Conservation (phyloP, 2,797 vertebrate species). For the Premnoplex brunnescens region DNA sequence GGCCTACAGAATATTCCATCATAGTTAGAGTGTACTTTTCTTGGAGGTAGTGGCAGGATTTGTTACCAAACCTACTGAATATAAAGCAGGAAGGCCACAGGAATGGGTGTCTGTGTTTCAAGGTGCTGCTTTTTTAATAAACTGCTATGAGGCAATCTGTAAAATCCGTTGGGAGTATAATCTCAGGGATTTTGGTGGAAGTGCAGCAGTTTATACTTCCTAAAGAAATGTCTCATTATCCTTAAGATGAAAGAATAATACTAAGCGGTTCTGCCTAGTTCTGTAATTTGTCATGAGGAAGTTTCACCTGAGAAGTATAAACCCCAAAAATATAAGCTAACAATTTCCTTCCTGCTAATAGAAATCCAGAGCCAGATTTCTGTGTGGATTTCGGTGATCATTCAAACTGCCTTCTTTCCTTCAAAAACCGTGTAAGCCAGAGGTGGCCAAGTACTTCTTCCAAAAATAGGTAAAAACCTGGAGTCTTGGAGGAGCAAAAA, state of each 20-base stretch:
- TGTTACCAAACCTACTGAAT: conserved; percentile 24
- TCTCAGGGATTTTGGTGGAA: conserved; percentile 6
- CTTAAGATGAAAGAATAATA: not conserved
- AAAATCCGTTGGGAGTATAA: not conserved
- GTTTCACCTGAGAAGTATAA: not conserved
- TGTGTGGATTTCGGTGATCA: not conserved
- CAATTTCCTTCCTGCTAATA: not conserved
- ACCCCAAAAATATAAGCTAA: not conserved
- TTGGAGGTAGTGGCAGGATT: conserved; percentile 15
- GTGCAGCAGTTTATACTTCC: not conserved
- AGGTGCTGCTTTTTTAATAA: not conserved
- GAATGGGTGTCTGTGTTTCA: not conserved
- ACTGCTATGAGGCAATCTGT: not conserved
- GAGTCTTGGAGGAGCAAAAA: not conserved
- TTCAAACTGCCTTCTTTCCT: not conserved
- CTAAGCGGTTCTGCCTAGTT: not conserved
- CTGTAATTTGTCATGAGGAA: not conserved
- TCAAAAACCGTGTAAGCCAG: not conserved
- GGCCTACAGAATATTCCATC: not conserved
- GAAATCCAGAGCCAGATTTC: not conserved
- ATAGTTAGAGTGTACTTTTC: not conserved
- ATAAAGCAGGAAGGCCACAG: not conserved
- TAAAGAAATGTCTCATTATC: not conserved
- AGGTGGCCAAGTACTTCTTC: not conserved
- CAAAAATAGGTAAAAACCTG: not conserved